Evolutionary conservation across 2,888 invertebrate species (phyloP), one percentile per base, ranked within the genome.

Genomic region (Gnatocerus cornutus): DNA sequence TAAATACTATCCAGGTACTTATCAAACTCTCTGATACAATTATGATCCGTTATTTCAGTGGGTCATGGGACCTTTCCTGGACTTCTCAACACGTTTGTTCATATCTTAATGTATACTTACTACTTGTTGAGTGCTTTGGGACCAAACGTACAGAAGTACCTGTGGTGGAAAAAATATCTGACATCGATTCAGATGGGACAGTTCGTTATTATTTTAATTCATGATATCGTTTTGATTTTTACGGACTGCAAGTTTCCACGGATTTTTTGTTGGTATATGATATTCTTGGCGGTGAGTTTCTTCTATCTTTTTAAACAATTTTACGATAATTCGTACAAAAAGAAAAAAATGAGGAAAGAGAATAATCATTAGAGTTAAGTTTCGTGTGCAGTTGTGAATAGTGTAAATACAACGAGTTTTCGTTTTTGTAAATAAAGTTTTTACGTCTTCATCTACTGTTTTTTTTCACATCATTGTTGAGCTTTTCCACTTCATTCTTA

Each of bases 241-340:
- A 91, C 92, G 80, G 94, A 95, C 76, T 97, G 97, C 85, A 92
- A 93, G 59, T 98, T 95, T 83, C 97, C 97, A 1, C 39, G 27
- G 12, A 56, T 65, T 27, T 56, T 65, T 37, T 14, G 30, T 16
- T 55, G 55, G 45, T 56, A 88, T 90, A 76, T 94, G 93, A 90
- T 90, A 92, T 7, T 89, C 93, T 45, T 89, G 90, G 80, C 92
- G 96, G 84, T 96, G 95, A 61, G 89, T 96, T 98, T 98, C 88
- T 95, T 96, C 85, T 91, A 94, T 82, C 89, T 98, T 72, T 98
- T 98, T 87, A 91, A 92, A 69, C 93, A 97, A 80, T 98, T 97
- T 87, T 98, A 97, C 85, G 91, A 92, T 78, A 91, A 93, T 79
- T 90, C 93, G 0, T 95, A 94, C 82, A 56, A 9, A 30, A n/a